Evolutionary conservation across 2,113 vertebrate species (phyloP).

Genomic region (Odontesthes bonariensis): DNA sequence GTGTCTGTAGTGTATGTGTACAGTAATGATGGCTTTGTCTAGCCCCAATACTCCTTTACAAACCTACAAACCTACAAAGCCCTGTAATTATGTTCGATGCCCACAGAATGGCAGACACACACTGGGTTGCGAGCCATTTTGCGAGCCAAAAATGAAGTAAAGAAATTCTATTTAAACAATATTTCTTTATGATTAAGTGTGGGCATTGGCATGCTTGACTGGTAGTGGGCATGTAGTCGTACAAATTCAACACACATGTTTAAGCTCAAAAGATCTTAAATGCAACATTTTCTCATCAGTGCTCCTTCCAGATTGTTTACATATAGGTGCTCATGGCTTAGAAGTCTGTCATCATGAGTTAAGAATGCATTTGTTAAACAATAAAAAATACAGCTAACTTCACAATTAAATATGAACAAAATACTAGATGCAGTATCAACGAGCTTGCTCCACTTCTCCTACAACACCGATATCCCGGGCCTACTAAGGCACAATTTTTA

Average conservation of each 20-base stretch:
- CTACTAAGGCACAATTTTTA: background rate
- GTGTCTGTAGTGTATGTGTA: slow-evolving; percentile 60
- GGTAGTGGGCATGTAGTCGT: slow-evolving; percentile 36
- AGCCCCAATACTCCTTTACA: slow-evolving; percentile 56
- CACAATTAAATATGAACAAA: slow-evolving; percentile 17
- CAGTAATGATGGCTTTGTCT: slow-evolving; percentile 74
- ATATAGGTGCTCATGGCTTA: slow-evolving; percentile 33
- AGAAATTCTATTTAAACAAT: slow-evolving; percentile 37
- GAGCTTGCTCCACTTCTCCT: background rate
- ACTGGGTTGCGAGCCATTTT: slow-evolving; percentile 39
- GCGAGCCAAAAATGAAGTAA: slow-evolving; percentile 26
- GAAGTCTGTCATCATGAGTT: slow-evolving; percentile 49
- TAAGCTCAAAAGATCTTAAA: slow-evolving; percentile 21
- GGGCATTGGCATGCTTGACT: slow-evolving; percentile 37
- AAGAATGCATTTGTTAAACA: slow-evolving; percentile 50
- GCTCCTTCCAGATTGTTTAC: slow-evolving; percentile 46
- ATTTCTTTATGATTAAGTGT: slow-evolving; percentile 44
- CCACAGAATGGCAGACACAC: slow-evolving; percentile 55
- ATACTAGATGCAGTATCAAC: background rate
- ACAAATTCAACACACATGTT: slow-evolving; percentile 56
- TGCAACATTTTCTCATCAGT: slow-evolving; percentile 35
- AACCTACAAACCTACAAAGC: slow-evolving; percentile 69
- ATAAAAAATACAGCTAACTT: slow-evolving; percentile 35
- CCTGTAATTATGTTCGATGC: slow-evolving; percentile 68
- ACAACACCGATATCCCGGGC: background rate